Evolutionary conservation across 2,113 vertebrate genomes (phyloP), one percentile per base, ranked within the genome.

Genomic region (Epinephelus cyanopodus): DNA sequence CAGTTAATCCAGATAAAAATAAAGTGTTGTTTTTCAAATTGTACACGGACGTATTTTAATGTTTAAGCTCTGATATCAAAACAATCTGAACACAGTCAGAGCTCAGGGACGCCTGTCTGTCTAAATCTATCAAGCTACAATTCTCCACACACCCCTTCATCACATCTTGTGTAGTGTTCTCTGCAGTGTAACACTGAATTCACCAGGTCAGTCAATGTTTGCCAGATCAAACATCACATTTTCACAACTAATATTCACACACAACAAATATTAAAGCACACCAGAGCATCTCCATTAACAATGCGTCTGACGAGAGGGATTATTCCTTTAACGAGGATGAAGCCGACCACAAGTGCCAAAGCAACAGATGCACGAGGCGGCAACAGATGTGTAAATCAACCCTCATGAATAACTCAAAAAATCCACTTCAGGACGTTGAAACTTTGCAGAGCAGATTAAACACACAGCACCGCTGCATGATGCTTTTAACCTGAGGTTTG

Each of bases 351-450:
- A 82, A 76, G 80, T 79, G 74, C 77, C 80, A 61, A 57, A 65
- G 81, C 86, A 91, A 88, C 88, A 92, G 87, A 82, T 89, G 83
- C 74, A 64, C 56, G 2, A 66, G 70, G 70, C 84, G 66, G 80
- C 89, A 89, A 83, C 89, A 87, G 83, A 89, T 88, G 84, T 86
- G 86, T 63, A 87, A 81, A 85, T 85, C 60, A 70, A 19, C 48
- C 66, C 54, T 82, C 68, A 76, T 77, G 80, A 85, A 82, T 83
- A 87, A 84, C 64, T 83, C 54, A 65, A 8, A 73, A 45, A 60
- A 75, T 69, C 54, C 9, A 42, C 21, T 79, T 54, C 57, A 65
- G 52, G 57, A 62, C 25, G 53, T 19, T n/a, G 19, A 54, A 81
- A 84, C 69, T 86, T 86, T 74, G 18, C 69, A 3, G 17, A 23